phyloP scores from a whole-genome alignment of 2,113 vertebrate species.

The Lipophrys pholis region DNA sequence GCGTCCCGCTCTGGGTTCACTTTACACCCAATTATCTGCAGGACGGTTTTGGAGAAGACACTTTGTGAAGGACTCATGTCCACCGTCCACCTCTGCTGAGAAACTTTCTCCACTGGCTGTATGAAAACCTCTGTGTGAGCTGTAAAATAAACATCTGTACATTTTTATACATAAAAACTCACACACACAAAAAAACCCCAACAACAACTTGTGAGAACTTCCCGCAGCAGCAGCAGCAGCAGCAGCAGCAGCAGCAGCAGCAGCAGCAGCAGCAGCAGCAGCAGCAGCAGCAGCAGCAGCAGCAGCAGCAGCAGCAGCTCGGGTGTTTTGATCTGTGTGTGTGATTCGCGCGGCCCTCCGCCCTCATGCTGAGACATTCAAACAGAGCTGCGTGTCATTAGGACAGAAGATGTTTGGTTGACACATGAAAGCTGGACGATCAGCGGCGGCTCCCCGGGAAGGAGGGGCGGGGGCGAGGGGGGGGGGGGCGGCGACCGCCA shows the following conservation, averaged over 20 bases:
- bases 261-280: not conserved
- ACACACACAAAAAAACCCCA: not conserved
- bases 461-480: not conserved
- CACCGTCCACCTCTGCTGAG: slow-evolving; percentile 6
- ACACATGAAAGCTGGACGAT: slow-evolving; percentile 68
- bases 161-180: not conserved
- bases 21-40: too few relatives aligned
- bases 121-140: not conserved
- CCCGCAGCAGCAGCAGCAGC: not conserved
- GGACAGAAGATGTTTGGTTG: slow-evolving; percentile 43
- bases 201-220: slow-evolving; percentile 34
- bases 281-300: too few relatives aligned
- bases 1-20: too few relatives aligned
- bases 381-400: slow-evolving; percentile 61
- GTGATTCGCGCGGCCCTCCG: not conserved
- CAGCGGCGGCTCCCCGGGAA: slow-evolving; percentile 25
- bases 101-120: slow-evolving; percentile 8
- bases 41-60: too few relatives aligned
- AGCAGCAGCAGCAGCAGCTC: not conserved
- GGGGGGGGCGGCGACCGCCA: not conserved
- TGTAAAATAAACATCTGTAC: too few relatives aligned
- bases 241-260: not conserved
- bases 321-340: slow-evolving; percentile 44
- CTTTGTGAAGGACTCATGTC: too few relatives aligned
- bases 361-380: slow-evolving; percentile 61